phyloP scores from a whole-genome alignment of 2,113 vertebrate species.

The Atherinomorus stipes region DNA sequence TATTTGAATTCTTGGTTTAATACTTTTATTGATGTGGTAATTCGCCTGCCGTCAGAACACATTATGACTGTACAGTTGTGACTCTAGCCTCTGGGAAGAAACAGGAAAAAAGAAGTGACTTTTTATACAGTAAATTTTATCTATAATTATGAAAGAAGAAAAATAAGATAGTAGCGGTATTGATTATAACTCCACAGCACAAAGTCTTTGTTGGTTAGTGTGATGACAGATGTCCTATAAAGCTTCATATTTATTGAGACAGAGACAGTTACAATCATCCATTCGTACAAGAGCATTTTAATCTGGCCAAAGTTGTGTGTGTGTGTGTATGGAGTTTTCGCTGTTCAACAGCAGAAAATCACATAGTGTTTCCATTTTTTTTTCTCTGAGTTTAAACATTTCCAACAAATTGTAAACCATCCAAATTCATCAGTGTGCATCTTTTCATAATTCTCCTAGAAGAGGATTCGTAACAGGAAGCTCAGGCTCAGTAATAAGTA shows the following conservation, averaged over 20 bases:
- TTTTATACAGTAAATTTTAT: neutral
- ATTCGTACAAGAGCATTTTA: neutral
- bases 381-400: neutral
- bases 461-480: slow-evolving; percentile 79
- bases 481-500: slow-evolving; percentile 81
- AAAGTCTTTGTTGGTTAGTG: neutral
- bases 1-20: slow-evolving; percentile 15
- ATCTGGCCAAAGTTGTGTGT: slow-evolving; percentile 9
- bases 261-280: neutral
- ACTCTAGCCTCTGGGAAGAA: neutral
- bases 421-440: slow-evolving; percentile 21
- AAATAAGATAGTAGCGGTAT: neutral
- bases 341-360: neutral
- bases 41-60: neutral
- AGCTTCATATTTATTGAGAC: neutral
- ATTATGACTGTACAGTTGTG: neutral
- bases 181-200: neutral
- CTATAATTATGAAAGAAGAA: neutral
- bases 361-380: neutral
- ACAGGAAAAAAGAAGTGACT: neutral
- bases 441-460: slow-evolving; percentile 67
- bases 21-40: neutral
- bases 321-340: neutral
- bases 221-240: neutral
- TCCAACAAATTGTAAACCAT: neutral